A percentile compares a stretch with the other conserved stretches of the same genome.
These are phyloP conservation scores for Acrocephalus arundinaceus DNA, from an alignment of 2,113 vertebrate genomes.

Conservation along the genomic window DNA sequence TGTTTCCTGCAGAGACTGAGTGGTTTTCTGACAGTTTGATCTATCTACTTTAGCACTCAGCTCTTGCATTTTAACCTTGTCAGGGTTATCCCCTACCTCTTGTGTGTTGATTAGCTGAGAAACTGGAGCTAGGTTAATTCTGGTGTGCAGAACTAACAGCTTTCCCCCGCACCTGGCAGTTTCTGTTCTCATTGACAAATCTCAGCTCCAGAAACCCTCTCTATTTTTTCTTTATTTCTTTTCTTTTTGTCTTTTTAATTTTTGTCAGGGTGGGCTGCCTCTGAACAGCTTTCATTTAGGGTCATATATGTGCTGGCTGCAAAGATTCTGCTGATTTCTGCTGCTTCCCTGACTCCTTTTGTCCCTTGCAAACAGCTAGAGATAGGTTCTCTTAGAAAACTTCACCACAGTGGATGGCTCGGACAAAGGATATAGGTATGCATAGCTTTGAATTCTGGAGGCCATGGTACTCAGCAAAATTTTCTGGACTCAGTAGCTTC, in stretches of 20 bases:
- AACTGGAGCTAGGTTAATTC: neutral
- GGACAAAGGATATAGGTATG: neutral
- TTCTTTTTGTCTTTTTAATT: neutral
- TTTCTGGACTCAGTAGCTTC: neutral
- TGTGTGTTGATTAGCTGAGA: neutral
- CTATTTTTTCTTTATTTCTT: neutral
- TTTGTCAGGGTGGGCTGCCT: neutral
- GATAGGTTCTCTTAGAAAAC: neutral
- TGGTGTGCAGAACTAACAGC: neutral
- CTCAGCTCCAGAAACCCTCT: neutral
- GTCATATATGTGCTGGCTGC: neutral
- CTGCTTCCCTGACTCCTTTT: neutral
- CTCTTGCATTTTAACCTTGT: neutral
- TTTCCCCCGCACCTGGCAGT: neutral
- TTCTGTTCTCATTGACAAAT: neutral
- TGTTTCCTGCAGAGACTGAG: neutral
- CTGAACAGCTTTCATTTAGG: neutral
- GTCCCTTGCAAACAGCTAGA: neutral
- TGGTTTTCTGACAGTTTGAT: neutral
- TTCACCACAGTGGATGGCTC: neutral
- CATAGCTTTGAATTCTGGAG: neutral
- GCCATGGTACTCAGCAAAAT: fast-evolving
- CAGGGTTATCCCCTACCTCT: neutral
- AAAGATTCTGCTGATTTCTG: neutral
- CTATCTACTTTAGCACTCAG: neutral